Percentiles rank a stretch among this genome's conserved stretches.
phyloP scores from a whole-genome alignment of 2,888 invertebrate species.

The Ptilodon capucinus region DNA sequence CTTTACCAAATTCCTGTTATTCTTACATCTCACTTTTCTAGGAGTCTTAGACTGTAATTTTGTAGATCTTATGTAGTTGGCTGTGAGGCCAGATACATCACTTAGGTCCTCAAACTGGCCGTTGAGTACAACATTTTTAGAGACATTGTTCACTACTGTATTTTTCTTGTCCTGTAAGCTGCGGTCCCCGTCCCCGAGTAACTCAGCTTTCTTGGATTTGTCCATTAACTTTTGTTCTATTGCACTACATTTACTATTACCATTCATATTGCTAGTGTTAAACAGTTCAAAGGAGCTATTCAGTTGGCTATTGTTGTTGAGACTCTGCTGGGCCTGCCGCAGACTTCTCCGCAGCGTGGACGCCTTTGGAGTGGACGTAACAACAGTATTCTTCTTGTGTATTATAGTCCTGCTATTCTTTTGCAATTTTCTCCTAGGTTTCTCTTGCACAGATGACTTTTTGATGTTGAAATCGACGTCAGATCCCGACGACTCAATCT shows the following conservation, averaged over 20 bases:
- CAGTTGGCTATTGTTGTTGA: constrained; percentile 50
- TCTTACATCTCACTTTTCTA: constrained; percentile 56
- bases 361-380: constrained; percentile 66
- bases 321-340: constrained; percentile 52
- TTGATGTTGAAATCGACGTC: constrained; percentile 70
- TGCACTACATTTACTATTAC: constrained; percentile 32
- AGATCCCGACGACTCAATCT: constrained; percentile 55
- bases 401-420: constrained; percentile 43
- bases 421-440: constrained; percentile 53
- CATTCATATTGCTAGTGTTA: constrained; percentile 42
- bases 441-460: constrained; percentile 50
- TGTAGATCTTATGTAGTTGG: constrained; percentile 75
- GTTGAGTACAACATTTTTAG: constrained; percentile 42
- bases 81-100: constrained; percentile 76
- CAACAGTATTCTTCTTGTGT: constrained; percentile 60
- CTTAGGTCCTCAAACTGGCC: constrained; percentile 72
- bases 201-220: constrained; percentile 30
- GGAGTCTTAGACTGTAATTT: constrained; percentile 64
- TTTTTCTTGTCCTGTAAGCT: constrained; percentile 34
- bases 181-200: constrained; percentile 38
- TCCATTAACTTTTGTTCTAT: constrained; percentile 24
- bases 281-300: constrained; percentile 59
- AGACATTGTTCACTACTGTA: constrained; percentile 25
- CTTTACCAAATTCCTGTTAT: constrained; percentile 53
- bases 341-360: constrained; percentile 59